Percentiles rank a stretch among this genome's conserved stretches.
Conservation (phyloP, 2,888 invertebrate genomes). For the Napeogenes inachia region DNA sequence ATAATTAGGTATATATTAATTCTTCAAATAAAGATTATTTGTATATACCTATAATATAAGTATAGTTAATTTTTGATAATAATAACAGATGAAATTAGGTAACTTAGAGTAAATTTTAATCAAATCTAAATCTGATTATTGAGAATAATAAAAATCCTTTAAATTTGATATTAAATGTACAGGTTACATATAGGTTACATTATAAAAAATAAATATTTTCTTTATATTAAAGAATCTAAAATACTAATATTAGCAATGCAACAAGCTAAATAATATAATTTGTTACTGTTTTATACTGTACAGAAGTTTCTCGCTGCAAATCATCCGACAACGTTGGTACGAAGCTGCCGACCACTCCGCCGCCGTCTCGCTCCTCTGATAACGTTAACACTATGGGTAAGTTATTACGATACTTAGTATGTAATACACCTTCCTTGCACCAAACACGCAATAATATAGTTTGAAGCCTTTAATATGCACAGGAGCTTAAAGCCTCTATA, state of each 20-base stretch:
- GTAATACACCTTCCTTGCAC: constrained; percentile 33
- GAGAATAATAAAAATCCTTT: too few species aligned
- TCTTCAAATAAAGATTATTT: too few species aligned
- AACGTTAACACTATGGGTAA: constrained; percentile 72
- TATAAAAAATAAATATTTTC: too few species aligned
- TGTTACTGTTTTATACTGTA: neutral
- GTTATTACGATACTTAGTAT: constrained; percentile 3
- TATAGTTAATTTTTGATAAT: too few species aligned
- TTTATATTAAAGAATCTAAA: too few species aligned
- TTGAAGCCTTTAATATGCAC: constrained; percentile 27
- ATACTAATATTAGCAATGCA: neutral
- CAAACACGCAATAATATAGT: constrained; percentile 34
- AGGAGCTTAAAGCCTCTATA: constrained; percentile 22
- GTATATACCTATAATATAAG: too few species aligned
- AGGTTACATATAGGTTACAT: too few species aligned
- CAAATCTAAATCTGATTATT: too few species aligned
- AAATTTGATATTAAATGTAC: too few species aligned
- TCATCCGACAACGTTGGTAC: constrained; percentile 69
- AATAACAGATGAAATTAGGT: too few species aligned
- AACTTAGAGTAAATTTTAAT: too few species aligned
- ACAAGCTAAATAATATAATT: neutral
- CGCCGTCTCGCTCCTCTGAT: constrained; percentile 70
- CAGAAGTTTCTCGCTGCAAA: constrained; percentile 73
- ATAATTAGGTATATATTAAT: too few species aligned
- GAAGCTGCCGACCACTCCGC: constrained; percentile 58